Evolutionary conservation across 2,113 vertebrate genomes (phyloP).

Genomic region (Willisornis vidua): DNA sequence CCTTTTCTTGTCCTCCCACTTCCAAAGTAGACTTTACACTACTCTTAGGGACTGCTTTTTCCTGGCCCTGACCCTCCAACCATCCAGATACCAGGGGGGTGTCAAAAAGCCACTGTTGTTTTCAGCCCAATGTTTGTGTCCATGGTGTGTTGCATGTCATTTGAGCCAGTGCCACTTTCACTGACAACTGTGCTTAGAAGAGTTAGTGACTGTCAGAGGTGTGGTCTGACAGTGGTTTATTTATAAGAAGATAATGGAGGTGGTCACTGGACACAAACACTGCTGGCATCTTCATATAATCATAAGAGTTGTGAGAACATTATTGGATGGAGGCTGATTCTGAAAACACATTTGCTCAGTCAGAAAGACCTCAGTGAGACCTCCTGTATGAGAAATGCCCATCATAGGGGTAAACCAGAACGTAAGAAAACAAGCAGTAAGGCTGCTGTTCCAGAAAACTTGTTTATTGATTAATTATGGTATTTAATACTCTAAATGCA

Average conservation of each 20-base stretch:
- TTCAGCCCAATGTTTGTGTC: background rate
- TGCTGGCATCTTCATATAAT: background rate
- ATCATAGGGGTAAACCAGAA: background rate
- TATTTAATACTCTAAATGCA: background rate
- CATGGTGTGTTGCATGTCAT: accelerated
- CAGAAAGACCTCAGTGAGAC: background rate
- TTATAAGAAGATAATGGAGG: background rate
- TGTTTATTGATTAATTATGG: background rate
- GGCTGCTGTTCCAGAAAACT: background rate
- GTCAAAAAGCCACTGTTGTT: background rate
- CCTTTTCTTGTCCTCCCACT: background rate
- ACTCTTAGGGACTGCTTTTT: background rate
- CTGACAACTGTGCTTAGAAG: background rate
- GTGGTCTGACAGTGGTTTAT: background rate
- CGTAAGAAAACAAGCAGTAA: background rate
- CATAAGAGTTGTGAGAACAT: background rate
- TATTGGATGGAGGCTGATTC: background rate
- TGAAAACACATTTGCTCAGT: background rate
- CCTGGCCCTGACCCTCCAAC: background rate
- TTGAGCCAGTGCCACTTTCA: background rate
- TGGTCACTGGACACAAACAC: background rate
- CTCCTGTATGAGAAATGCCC: background rate
- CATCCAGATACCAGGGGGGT: background rate
- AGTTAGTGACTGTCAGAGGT: background rate
- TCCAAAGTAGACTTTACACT: background rate